phyloP scores from a whole-genome alignment of 2,113 vertebrate species.

The Corvus hawaiiensis region DNA sequence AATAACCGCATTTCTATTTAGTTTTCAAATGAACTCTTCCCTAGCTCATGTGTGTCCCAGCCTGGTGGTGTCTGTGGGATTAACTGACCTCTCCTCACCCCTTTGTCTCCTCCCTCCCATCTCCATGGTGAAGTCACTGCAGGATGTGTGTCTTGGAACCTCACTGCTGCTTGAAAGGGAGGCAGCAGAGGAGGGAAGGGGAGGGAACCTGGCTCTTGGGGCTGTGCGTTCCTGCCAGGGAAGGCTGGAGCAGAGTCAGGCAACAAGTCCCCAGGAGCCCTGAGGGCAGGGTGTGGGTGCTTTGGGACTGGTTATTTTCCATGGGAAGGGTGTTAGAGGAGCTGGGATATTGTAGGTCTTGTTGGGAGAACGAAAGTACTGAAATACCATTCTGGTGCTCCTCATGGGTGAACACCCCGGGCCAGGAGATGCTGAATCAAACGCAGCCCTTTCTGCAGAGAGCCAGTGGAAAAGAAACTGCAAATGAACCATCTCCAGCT shows the following conservation, averaged over 20 bases:
- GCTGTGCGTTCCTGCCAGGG: background rate
- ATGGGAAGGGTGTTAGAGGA: background rate
- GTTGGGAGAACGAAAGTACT: background rate
- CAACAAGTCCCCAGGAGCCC: background rate
- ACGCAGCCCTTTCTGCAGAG: background rate
- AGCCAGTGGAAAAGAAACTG: background rate
- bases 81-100: constrained; percentile 59
- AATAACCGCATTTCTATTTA: constrained; percentile 67
- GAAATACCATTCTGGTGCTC: background rate
- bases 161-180: constrained; percentile 13
- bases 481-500: background rate
- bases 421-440: background rate
- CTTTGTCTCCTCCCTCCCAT: constrained; percentile 32
- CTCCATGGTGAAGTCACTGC: constrained; percentile 61
- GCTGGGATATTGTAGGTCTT: background rate
- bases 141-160: constrained; percentile 25
- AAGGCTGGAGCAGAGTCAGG: background rate
- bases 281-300: background rate
- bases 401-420: background rate
- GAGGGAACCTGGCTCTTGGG: background rate
- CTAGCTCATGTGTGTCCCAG: constrained; percentile 43
- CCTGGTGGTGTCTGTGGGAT: constrained; percentile 65
- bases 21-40: constrained; percentile 59
- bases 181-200: background rate
- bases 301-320: background rate